Base-by-base conservation (phyloP, 2,888 invertebrate species). In the Malachius bipustulatus region DNA sequence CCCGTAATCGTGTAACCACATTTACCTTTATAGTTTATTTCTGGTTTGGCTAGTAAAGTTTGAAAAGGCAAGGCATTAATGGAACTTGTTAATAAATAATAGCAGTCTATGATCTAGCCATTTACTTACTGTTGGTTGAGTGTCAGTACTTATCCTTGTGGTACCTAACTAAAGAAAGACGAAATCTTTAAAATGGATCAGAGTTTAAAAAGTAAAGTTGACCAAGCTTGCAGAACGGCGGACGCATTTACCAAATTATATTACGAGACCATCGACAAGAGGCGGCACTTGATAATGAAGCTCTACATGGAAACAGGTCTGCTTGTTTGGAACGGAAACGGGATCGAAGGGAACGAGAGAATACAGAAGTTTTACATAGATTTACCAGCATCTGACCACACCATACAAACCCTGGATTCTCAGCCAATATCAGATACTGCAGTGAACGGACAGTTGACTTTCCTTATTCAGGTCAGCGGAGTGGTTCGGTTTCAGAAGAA, bases 291-390 rank as follows among this genome's bases (percentile, higher is more conserved):
- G 55, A 77, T 90, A 57, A 71, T 77, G 0, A 80, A 80, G 52
- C 63, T 91, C 28, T 94, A 93, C 55, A 65, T 89, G 48, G 87
- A 89, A 30, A 75, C 76, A 14, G 89, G 83, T 4, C 66, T 81
- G n/a, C 64, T 91, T 34, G 78, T 87, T 29, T 96, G 91, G 93
- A 93, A 94, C 66, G 94, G 94, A 15, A 89, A 88, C 61, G 81
- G 82, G 4, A 70, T 82, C 1, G 74, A 69, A 35, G 89, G 89
- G 4, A 79, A 75, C 51, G 82, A 83, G 19, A 75, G 74, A 41
- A 89, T 96, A 37, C 79, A 85, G 52, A 84, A 85, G 52, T 93
- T 89, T 55, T 75, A 84, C 43, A 75, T 82, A 56, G 82, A 83
- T 45, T 64, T 94, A 37, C 93, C 94, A 2, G 62, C 77, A 0